Evolutionary conservation across 2,797 vertebrate genomes (phyloP), one percentile per base, ranked within the genome.

Genomic region (Enteromius trimaculatus): DNA sequence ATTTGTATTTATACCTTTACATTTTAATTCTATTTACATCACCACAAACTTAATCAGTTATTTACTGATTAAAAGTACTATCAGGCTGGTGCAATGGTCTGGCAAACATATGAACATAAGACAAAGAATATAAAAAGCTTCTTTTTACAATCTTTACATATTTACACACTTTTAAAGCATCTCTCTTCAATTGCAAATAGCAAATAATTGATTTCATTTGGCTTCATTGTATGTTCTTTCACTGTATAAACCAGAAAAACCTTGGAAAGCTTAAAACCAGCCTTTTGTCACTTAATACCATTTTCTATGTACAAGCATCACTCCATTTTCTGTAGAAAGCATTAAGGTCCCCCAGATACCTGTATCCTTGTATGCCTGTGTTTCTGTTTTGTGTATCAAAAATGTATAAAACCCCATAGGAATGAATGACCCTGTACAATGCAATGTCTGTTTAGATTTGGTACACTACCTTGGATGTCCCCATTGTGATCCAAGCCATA

Each of bases 401-500:
- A 37, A 66, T 34, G 8, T 51, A 64, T 47, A 47, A 64, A 21
- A 47, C 58, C 76, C 39, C 17, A 31, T 47, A 31, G 10, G 39
- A 77, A 44, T n/a, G 10, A 62, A 77, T 64, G 58, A 64, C 76
- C 76, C 14, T 64, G 23, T 31, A 65, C 19, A 65, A 19, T 4
- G 13, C 26, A 66, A 66, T 82, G 60, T 70, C 37, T 78, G 60
- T 84, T 68, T 64, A 68, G 29, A 58, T 60, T 60, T 55, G 44
- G 11, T 23, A 23, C 19, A 84, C 70, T 23, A 53, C 49, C 6
- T 44, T 31, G 6, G 9, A 69, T n/a, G 37, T 65, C 62, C 42
- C 49, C 62, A n/a, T 71, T 71, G 68, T 70, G 77, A 75, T 79
- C 39, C 51, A 66, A 81, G 6, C n/a, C 29, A 74, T 53, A 86